These are phyloP conservation scores for Stenodera caucasica DNA, from an alignment of 2,888 invertebrate species.

Conservation along the genomic window DNA sequence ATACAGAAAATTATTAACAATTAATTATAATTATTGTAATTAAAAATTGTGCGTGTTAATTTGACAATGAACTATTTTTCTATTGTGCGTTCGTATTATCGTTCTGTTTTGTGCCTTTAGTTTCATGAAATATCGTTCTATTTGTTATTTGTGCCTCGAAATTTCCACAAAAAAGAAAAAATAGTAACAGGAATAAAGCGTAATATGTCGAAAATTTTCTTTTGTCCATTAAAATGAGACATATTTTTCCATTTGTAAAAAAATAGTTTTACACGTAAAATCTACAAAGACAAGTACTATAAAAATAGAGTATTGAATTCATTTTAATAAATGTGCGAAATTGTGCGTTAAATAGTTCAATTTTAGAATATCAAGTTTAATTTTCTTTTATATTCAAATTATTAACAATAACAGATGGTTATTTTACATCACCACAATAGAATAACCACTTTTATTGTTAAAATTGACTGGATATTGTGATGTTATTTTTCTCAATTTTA, in stretches of 20 bases:
- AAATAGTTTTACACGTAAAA: conserved; percentile 14
- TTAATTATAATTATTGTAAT: not conserved
- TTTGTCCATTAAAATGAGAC: not conserved
- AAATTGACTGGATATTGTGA: not conserved
- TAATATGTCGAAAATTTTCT: not conserved
- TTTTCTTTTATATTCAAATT: not conserved
- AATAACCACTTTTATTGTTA: not conserved
- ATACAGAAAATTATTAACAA: not conserved
- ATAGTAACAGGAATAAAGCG: not conserved
- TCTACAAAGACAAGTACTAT: conserved; percentile 23
- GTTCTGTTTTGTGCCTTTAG: not conserved
- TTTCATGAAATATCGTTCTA: not conserved
- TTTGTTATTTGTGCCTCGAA: not conserved
- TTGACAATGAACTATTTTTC: conserved; percentile 14
- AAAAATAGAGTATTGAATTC: conserved; percentile 23
- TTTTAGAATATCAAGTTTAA: conserved; percentile 19
- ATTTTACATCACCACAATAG: not conserved
- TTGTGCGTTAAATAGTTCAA: conserved; percentile 24
- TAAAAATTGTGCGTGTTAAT: conserved; percentile 23
- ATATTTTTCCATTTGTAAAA: not conserved
- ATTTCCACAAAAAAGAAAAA: not conserved
- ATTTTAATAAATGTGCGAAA: conserved; percentile 16
- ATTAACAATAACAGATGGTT: not conserved
- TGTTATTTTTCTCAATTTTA: not conserved
- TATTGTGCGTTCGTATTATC: conserved; percentile 7